Evolutionary conservation across 2,888 invertebrate genomes (phyloP), one percentile per base, ranked within the genome.

Genomic region (Eristalinus aeneus): DNA sequence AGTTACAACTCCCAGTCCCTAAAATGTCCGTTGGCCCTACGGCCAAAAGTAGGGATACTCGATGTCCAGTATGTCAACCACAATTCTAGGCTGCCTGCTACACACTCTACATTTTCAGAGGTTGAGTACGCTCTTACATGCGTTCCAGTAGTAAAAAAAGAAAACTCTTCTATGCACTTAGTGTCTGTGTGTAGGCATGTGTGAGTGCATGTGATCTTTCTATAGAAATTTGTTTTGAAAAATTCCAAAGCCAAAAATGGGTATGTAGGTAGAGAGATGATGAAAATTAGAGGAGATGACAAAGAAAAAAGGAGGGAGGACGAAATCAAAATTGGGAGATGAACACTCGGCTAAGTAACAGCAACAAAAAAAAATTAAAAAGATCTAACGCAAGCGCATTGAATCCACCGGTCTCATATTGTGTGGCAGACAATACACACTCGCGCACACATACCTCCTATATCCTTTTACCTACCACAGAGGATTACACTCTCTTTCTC

Each of bases 351-450:
- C 46, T 6, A 5, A 16, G 8, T 8, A 46, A 23, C n/a, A 36
- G 5, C 36, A 39, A 11, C 10, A 39, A 12, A 65, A 39, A 64
- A 72, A 36, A 75, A 39, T n/a, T n/a, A 76, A 72, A 72, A 74
- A 79, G 64, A 75, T 79, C 76, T 68, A 87, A 84, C 87, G 87
- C 83, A 86, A 71, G 86, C 86, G 86, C 86, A 78, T 74, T 78
- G 54, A 74, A 74, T 77, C 69, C 71, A 82, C 86, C 86, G 86
- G 86, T 74, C 76, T 73, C 69, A 34, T 46, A 68, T 23, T 16
- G 16, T 46, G 46, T 46, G 46, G 23, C 58, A 20, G 63, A 23
- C 53, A 63, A 11, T 71, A 60, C 54, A 58, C 20, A 9, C 60
- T 46, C 34, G 20, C 58, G 32, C 8, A 27, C 22, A 6, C 34